Evolutionary conservation across 2,797 vertebrate species (phyloP).

Genomic region (Sebastes iracundus): DNA sequence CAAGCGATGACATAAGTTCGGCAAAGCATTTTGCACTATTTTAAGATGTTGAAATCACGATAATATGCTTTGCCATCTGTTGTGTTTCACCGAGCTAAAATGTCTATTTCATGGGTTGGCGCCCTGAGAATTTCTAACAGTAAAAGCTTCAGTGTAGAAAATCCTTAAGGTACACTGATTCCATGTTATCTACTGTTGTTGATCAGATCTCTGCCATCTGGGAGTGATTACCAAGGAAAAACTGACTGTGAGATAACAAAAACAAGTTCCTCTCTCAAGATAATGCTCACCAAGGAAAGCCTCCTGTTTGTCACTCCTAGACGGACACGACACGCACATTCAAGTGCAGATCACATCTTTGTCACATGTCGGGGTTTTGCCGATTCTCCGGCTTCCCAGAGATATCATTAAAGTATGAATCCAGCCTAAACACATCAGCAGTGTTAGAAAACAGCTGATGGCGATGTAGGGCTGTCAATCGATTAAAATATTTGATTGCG

Average conservation of each 20-base stretch:
- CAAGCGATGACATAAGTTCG: slow-evolving; percentile 52
- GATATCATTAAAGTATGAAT: background rate
- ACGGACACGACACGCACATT: background rate
- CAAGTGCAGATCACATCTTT: background rate
- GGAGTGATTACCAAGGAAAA: slow-evolving; percentile 43
- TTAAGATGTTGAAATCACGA: slow-evolving; percentile 29
- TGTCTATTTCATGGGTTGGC: background rate
- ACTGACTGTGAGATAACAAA: slow-evolving; percentile 30
- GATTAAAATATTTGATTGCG: too few species aligned
- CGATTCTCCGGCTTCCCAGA: background rate
- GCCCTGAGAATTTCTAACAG: background rate
- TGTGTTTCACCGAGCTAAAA: background rate
- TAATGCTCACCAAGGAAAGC: slow-evolving; percentile 5
- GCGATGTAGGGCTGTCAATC: background rate
- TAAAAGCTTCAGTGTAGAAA: background rate
- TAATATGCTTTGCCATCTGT: slow-evolving; percentile 33
- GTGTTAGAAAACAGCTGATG: background rate
- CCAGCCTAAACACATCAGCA: background rate
- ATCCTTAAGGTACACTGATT: background rate
- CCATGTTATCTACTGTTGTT: slow-evolving; percentile 6
- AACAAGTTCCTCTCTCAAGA: slow-evolving; percentile 43
- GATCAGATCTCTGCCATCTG: slow-evolving; percentile 32
- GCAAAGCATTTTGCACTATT: slow-evolving; percentile 44
- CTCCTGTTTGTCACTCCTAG: slow-evolving; percentile 3
- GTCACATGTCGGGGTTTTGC: background rate